These are phyloP conservation scores for Bombus turneri DNA, from an alignment of 1,140 invertebrate genomes.

Conservation along the genomic window DNA sequence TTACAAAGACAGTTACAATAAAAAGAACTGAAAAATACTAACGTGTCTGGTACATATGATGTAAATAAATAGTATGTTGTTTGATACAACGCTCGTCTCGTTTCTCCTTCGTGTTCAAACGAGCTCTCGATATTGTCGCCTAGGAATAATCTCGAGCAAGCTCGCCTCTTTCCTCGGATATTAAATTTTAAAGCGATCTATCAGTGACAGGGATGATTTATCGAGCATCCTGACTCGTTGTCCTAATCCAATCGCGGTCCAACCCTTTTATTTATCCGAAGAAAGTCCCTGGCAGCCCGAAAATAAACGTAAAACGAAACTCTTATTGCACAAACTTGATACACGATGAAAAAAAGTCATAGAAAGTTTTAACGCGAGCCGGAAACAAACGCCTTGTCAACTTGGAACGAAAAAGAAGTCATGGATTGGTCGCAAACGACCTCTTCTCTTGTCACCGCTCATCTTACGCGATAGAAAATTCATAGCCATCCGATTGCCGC, in stretches of 20 bases:
- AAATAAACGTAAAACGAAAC: neutral
- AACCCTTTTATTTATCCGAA: neutral
- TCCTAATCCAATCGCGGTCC: neutral
- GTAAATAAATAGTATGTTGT: neutral
- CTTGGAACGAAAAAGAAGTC: neutral
- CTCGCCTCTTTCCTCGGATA: neutral
- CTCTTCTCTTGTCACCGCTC: neutral
- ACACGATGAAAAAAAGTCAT: neutral
- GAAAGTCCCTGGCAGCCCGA: neutral
- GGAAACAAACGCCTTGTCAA: neutral
- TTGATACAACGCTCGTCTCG: neutral
- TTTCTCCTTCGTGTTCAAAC: neutral
- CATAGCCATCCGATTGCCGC: neutral
- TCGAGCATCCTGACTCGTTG: neutral
- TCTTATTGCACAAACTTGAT: neutral
- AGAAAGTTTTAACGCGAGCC: neutral
- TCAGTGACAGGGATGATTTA: constrained; percentile 22
- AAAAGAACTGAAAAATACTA: too few relatives aligned
- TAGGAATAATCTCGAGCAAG: neutral
- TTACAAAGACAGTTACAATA: too few relatives aligned
- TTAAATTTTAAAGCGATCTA: constrained; percentile 34
- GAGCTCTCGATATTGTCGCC: neutral
- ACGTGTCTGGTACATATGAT: too few relatives aligned
- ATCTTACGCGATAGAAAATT: constrained; percentile 1
- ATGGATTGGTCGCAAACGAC: neutral